Base-by-base conservation (phyloP, 92 coral and sea anemone genomes). In the Parazoanthus atlanticus region DNA sequence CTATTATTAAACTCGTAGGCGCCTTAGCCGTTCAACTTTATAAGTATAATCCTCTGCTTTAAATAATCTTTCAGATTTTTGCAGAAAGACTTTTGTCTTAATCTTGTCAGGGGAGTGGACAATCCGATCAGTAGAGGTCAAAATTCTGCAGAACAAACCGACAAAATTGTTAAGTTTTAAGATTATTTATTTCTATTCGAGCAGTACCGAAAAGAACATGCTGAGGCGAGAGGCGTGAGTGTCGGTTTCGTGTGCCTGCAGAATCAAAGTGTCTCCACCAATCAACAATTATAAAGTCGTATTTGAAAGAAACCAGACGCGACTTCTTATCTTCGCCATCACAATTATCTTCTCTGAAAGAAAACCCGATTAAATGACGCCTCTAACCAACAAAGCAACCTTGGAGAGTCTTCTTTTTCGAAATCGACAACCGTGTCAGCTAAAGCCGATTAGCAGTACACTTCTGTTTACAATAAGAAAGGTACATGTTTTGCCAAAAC, bases 261-360 rank as follows among this genome's bases (percentile, higher is more conserved):
- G 56, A 64, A 54, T 79, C 34, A 54, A 11, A 80, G 47, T 46
- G 36, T 33, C 25, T 72, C 78, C 13, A 36, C 30, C 12, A 16
- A 84, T 84, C 87, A 84, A 72, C 87, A 46, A 84, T 84, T 69
- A 84, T n/a, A 84, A 71, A 84, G 25, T 84, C 77, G 26, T 30
- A n/a, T 32, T 69, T 84, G 87, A 84, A 71, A n/a, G 26, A 84
- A 84, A 84, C 78, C 87, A 84, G 78, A 64, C 87, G 64, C 67
- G 38, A 30, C 31, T 46, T 84, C 87, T 84, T 84, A 84, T 84
- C 87, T 30, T 33, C 41, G 31, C 56, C 46, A 70, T 71, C 78
- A 34, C 78, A 84, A 84, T 84, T 70, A 84, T 84, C 78, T 69
- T 72, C 78, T 84, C 38, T 84, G 87, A 84, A 84, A 84, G 87